Base-by-base conservation (phyloP, 2,888 invertebrate genomes). In the Drosophila glabriapex region DNA sequence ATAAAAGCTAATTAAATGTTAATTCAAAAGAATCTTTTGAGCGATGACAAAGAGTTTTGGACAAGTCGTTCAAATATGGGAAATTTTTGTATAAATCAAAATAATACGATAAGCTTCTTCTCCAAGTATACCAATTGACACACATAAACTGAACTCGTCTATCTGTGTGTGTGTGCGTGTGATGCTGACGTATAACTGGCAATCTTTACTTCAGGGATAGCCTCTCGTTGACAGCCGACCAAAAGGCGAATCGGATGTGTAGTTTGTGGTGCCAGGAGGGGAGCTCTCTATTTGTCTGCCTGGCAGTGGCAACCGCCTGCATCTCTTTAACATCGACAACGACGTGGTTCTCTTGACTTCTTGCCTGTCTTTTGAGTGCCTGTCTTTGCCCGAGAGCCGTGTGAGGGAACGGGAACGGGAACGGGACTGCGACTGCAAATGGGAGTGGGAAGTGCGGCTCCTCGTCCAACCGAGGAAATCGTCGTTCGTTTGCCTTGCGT, bases 401-500 rank as follows among this genome's bases (percentile, higher is more conserved):
- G 25, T 9, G 19, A 46, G 29, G 46, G 29, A 28, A 25, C 7
- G 46, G 16, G 25, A 46, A 9, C 9, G 22, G 22, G 22, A 49
- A 2, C 9, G 16, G 28, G 50, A 46, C 43, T 14, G 7, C 4
- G 46, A n/a, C 19, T 46, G 31, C 19, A 14, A 46, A 35, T 54
- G 58, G 37, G 31, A 37, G n/a, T 50, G 59, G 16, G 16, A 31
- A 50, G 31, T 31, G 61, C 50, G 68, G 50, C 63, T 70, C 72
- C 68, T 75, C 76, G 87, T 87, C 80, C 83, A 89, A 88, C 83
- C 87, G 88, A 90, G 88, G 89, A 91, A 92, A 88, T 91, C 92
- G 91, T 83, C 91, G 83, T 85, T 89, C 88, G 90, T 85, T 67
- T 68, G 82, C 76, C 82, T 69, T 64, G 70, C 82, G 78, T 78